phyloP scores from a whole-genome alignment of 2,797 vertebrate genomes.

The Nasua narica region DNA sequence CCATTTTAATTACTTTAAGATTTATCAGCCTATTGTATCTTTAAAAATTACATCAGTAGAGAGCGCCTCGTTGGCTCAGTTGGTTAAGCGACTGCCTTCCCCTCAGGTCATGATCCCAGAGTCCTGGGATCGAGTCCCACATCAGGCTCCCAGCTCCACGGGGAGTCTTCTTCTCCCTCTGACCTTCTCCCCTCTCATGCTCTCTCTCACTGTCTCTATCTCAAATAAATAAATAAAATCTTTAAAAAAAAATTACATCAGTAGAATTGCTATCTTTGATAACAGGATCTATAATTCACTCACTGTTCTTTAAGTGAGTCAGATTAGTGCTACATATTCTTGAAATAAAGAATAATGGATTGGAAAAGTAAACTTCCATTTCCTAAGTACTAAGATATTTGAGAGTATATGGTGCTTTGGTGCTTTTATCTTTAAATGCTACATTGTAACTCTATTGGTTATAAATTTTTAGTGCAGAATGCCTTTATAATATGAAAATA shows the following conservation, averaged over 20 bases:
- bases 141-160: no score
- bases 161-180: no score
- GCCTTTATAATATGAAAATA: background rate
- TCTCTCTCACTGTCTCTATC: no score
- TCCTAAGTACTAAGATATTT: background rate
- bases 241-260: constrained; percentile 30
- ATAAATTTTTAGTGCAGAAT: background rate
- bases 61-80: no score
- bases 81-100: no score
- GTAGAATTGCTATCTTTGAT: background rate
- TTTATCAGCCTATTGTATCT: background rate
- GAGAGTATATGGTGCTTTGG: background rate
- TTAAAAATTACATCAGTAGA: constrained; percentile 4
- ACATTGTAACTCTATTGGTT: background rate
- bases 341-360: background rate
- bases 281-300: background rate
- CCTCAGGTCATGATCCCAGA: no score
- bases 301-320: background rate
- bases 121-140: no score
- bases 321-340: background rate
- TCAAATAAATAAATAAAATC: no score
- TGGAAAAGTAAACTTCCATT: background rate
- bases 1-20: background rate
- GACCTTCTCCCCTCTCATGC: no score
- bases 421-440: background rate